Evolutionary conservation across 2,797 vertebrate species (phyloP).

Genomic region (Etheostoma nigrum): DNA sequence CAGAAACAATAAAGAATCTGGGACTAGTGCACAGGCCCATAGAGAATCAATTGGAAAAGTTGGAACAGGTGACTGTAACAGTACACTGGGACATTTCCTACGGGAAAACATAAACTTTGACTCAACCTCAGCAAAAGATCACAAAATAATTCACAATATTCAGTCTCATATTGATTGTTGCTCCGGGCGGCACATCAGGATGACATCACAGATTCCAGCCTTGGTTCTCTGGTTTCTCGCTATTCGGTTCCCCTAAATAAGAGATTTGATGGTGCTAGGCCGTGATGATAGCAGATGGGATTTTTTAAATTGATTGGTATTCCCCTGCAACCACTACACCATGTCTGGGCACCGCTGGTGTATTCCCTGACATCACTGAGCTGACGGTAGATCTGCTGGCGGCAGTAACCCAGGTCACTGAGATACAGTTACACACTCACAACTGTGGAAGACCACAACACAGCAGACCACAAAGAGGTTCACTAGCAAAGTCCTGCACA

Average conservation of each 20-base stretch:
- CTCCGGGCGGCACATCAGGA: slow-evolving; percentile 23
- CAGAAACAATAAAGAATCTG: slow-evolving; percentile 36
- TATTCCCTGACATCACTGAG: slow-evolving; percentile 60
- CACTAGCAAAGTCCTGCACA: slow-evolving; percentile 17
- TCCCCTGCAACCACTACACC: slow-evolving; percentile 43
- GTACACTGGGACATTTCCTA: slow-evolving; percentile 36
- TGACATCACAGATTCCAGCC: slow-evolving; percentile 56
- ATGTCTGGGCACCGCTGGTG: slow-evolving; percentile 33
- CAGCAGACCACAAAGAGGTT: slow-evolving; percentile 32
- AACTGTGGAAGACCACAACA: slow-evolving; percentile 40
- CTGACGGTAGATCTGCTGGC: slow-evolving; percentile 42
- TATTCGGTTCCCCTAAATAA: slow-evolving; percentile 4
- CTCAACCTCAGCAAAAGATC: slow-evolving; percentile 32
- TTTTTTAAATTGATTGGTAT: slow-evolving; percentile 41
- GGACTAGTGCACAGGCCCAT: slow-evolving; percentile 39
- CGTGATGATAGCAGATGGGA: slow-evolving; percentile 50
- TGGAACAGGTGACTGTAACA: slow-evolving; percentile 52
- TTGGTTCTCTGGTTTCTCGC: slow-evolving; percentile 48
- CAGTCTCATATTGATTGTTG: slow-evolving; percentile 38
- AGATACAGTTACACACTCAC: slow-evolving; percentile 67
- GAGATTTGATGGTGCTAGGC: slow-evolving; percentile 33
- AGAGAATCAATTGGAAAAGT: slow-evolving; percentile 60
- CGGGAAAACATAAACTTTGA: slow-evolving; percentile 22
- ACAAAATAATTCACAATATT: slow-evolving; percentile 27
- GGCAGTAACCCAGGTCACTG: slow-evolving; percentile 61